Evolutionary conservation across 2,888 invertebrate genomes (phyloP).

Genomic region (Junonia oenone): DNA sequence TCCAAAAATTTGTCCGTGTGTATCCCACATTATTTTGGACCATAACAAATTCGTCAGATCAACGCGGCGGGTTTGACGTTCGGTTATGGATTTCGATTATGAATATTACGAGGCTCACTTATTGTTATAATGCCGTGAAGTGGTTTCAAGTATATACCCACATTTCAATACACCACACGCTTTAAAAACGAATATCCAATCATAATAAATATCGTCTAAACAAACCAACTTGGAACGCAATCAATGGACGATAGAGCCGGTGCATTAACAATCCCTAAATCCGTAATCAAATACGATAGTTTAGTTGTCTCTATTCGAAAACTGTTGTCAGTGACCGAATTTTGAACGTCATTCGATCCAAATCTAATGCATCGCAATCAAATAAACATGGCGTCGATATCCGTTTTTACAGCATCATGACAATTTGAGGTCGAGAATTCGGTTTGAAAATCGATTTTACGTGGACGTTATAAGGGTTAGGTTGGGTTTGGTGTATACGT

Average conservation of each 20-base stretch:
- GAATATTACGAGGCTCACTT: constrained; percentile 61
- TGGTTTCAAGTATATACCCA: neutral
- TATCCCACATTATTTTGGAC: constrained; percentile 49
- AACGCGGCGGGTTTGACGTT: constrained; percentile 62
- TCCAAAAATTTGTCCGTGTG: constrained; percentile 5
- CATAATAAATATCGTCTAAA: constrained; percentile 1
- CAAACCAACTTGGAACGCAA: neutral
- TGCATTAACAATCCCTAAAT: constrained; percentile 10
- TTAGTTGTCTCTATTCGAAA: constrained; percentile 27
- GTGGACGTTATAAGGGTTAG: constrained; percentile 22
- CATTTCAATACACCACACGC: neutral
- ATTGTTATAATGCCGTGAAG: constrained; percentile 39
- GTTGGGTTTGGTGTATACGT: constrained; percentile 19
- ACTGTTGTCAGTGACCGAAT: constrained; percentile 37
- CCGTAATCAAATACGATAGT: constrained; percentile 22
- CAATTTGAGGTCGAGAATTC: constrained; percentile 33
- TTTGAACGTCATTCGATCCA: constrained; percentile 53
- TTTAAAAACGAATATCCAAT: constrained; percentile 2
- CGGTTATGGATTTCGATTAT: constrained; percentile 56
- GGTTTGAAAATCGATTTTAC: constrained; percentile 18
- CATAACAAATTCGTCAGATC: constrained; percentile 77
- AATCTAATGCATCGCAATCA: constrained; percentile 63
- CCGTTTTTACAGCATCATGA: constrained; percentile 30
- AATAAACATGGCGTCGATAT: constrained; percentile 60
- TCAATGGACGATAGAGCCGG: constrained; percentile 1